These are phyloP conservation scores for Mallotus villosus DNA, from an alignment of 2,797 vertebrate species.

Conservation along the genomic window DNA sequence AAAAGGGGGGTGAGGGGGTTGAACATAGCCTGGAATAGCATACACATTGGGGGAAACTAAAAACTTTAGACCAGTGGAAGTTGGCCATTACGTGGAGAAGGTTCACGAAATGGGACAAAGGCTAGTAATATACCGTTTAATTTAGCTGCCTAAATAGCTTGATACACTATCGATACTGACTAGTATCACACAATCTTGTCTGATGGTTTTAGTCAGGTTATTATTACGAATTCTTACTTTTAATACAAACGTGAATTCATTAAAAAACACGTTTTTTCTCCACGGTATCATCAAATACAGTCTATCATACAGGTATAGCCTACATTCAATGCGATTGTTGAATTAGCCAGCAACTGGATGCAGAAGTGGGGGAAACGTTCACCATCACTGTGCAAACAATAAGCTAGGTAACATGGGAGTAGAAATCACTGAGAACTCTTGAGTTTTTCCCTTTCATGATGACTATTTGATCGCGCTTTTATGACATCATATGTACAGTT, in stretches of 20 bases:
- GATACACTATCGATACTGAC: not conserved
- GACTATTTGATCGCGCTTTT: not conserved
- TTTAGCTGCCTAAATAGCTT: not conserved
- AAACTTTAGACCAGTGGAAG: not conserved
- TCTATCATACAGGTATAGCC: not conserved
- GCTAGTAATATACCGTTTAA: not conserved
- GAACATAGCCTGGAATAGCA: not conserved
- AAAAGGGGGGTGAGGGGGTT: not conserved
- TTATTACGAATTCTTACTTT: not conserved
- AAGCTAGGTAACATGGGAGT: conserved; percentile 1
- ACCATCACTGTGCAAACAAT: not conserved
- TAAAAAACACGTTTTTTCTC: not conserved
- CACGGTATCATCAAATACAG: not conserved
- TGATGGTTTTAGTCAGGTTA: not conserved
- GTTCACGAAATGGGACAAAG: not conserved
- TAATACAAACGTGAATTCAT: not conserved
- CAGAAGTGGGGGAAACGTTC: not conserved
- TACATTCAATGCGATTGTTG: not conserved
- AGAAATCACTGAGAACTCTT: not conserved
- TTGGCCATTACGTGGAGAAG: not conserved
- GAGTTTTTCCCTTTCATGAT: too few species aligned
- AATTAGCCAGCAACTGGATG: not conserved
- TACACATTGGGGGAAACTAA: not conserved
- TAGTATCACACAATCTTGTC: not conserved
- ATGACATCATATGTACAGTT: conserved; percentile 1